These are phyloP conservation scores for Actinernus sp. DNA, from an alignment of 92 coral and sea anemone species.

Conservation along the genomic window DNA sequence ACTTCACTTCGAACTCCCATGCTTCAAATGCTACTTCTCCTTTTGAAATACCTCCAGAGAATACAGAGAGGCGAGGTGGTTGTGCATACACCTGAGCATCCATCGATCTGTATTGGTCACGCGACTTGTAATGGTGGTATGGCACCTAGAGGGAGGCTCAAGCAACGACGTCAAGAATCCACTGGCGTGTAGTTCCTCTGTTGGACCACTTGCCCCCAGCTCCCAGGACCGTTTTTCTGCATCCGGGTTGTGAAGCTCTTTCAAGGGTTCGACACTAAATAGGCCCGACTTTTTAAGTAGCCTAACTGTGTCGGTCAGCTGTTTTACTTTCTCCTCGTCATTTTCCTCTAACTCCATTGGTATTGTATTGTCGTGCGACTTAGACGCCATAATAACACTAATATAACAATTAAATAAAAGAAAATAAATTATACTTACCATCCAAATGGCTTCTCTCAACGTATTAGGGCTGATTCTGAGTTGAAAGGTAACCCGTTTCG, in stretches of 20 bases:
- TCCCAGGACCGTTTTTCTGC: not conserved
- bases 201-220: no score
- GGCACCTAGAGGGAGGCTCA: no score
- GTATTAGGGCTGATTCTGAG: not conserved
- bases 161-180: no score
- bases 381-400: not conserved
- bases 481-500: not conserved
- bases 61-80: not conserved
- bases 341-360: not conserved
- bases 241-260: not conserved
- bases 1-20: not conserved
- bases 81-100: not conserved
- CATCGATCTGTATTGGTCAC: no score
- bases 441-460: no score
- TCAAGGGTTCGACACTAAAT: not conserved
- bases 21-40: not conserved
- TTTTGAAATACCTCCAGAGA: constrained; percentile 1
- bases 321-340: not conserved
- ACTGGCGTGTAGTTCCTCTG: no score
- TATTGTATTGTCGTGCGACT: not conserved
- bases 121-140: no score
- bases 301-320: constrained; percentile 5
- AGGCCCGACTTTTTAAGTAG: not conserved
- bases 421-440: no score
- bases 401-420: not conserved